These are phyloP conservation scores for Trimorus sp. DNA, from an alignment of 2,888 invertebrate species.

Conservation along the genomic window DNA sequence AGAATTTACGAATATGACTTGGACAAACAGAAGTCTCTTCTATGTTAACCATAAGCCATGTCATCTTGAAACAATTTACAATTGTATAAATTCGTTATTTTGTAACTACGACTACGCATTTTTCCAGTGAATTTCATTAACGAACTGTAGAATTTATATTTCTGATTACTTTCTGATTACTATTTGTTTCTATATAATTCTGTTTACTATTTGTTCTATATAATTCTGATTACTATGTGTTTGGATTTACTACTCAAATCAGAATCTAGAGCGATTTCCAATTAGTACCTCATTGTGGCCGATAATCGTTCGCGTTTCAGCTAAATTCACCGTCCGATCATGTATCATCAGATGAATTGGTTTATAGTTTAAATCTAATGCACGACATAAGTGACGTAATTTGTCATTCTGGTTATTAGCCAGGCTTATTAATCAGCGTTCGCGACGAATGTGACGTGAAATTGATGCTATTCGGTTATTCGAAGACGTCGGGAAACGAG, in stretches of 20 bases:
- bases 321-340: slow-evolving; percentile 25
- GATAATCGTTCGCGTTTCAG: slow-evolving; percentile 19
- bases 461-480: slow-evolving; percentile 41
- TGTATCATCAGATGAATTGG: slow-evolving; percentile 30
- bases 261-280: not conserved
- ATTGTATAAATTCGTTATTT: too few relatives aligned
- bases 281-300: slow-evolving; percentile 11
- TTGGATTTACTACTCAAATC: not conserved
- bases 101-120: too few relatives aligned
- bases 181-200: too few relatives aligned
- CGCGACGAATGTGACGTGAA: slow-evolving; percentile 43
- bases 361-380: slow-evolving; percentile 34
- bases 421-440: slow-evolving; percentile 37
- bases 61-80: too few relatives aligned
- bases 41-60: too few relatives aligned
- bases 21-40: too few relatives aligned
- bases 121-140: too few relatives aligned
- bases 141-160: too few relatives aligned
- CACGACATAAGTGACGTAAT: slow-evolving; percentile 39
- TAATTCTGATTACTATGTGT: too few relatives aligned
- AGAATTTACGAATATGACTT: too few relatives aligned
- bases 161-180: too few relatives aligned
- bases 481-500: not conserved
- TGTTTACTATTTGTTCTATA: too few relatives aligned
- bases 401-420: slow-evolving; percentile 49